phyloP scores from a whole-genome alignment of 2,113 vertebrate genomes.

The Rhabdornis inornatus region DNA sequence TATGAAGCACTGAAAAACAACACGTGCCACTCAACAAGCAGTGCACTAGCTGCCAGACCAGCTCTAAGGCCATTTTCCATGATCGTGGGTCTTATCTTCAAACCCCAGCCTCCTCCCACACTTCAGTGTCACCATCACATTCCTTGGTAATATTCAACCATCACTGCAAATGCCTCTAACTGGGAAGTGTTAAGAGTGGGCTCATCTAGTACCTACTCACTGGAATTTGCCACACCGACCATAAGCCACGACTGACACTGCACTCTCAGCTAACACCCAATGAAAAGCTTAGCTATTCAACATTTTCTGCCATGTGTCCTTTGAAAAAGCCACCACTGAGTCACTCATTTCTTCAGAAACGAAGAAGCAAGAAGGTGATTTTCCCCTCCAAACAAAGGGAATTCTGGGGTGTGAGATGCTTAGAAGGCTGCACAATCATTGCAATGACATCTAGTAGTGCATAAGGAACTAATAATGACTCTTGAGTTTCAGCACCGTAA shows the following conservation, averaged over 20 bases:
- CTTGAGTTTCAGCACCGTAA: neutral
- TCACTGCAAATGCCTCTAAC: neutral
- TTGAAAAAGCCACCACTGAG: neutral
- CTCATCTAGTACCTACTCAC: neutral
- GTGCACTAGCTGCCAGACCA: neutral
- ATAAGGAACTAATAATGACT: neutral
- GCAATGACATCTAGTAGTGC: neutral
- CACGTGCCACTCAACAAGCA: slow-evolving; percentile 46
- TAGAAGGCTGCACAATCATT: neutral
- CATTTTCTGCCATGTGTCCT: neutral
- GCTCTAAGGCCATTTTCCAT: neutral
- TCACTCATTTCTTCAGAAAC: neutral
- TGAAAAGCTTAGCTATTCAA: neutral
- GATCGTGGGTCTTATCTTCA: neutral
- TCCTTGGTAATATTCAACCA: neutral
- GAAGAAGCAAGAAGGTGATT: neutral
- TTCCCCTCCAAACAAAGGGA: neutral
- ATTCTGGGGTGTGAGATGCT: neutral
- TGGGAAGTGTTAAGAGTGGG: neutral
- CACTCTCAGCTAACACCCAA: neutral
- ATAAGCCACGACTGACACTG: neutral
- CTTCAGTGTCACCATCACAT: neutral
- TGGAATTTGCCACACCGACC: neutral
- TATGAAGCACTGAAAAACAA: slow-evolving; percentile 48
- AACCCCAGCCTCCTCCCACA: neutral